Percentiles rank a stretch among this genome's conserved stretches.
phyloP scores from a whole-genome alignment of 1,140 invertebrate genomes.

The Chrysomallon squamiferum region DNA sequence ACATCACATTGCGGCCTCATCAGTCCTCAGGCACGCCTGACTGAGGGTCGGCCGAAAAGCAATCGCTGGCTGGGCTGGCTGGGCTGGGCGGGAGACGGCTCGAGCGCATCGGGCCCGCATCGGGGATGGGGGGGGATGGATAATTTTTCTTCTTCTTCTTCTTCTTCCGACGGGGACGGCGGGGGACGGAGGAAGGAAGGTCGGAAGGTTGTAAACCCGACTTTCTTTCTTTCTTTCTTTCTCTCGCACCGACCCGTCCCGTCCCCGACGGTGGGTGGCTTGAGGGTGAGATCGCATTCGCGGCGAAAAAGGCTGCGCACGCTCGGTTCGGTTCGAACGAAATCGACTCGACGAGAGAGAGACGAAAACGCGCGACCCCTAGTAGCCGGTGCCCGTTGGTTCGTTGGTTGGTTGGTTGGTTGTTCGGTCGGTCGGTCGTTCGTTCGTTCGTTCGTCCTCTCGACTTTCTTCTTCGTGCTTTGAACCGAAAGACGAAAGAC shows the following conservation, averaged over 20 bases:
- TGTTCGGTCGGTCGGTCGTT: too few species aligned
- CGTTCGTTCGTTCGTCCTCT: slow-evolving; percentile 7
- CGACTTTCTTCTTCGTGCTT: too few species aligned
- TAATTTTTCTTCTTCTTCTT: background rate
- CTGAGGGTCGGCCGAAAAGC: slow-evolving; percentile 63
- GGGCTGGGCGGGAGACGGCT: slow-evolving; percentile 3
- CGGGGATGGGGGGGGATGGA: background rate
- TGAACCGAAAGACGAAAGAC: too few species aligned
- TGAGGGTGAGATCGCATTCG: too few species aligned
- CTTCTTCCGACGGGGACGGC: background rate
- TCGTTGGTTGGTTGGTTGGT: background rate
- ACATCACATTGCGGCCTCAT: slow-evolving; percentile 78
- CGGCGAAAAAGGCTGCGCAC: too few species aligned
- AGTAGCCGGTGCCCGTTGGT: background rate
- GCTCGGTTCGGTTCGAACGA: too few species aligned
- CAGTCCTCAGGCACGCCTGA: slow-evolving; percentile 68
- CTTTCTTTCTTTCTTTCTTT: background rate
- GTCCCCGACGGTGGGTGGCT: too few species aligned
- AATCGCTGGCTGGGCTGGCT: background rate
- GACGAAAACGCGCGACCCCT: background rate
- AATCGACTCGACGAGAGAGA: background rate
- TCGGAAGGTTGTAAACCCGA: background rate
- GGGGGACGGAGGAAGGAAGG: background rate
- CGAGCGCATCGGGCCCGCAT: slow-evolving; percentile 13
- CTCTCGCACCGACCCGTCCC: background rate